Evolutionary conservation across 2,888 invertebrate genomes (phyloP), one percentile per base, ranked within the genome.

Genomic region (Nymphalis polychloros): DNA sequence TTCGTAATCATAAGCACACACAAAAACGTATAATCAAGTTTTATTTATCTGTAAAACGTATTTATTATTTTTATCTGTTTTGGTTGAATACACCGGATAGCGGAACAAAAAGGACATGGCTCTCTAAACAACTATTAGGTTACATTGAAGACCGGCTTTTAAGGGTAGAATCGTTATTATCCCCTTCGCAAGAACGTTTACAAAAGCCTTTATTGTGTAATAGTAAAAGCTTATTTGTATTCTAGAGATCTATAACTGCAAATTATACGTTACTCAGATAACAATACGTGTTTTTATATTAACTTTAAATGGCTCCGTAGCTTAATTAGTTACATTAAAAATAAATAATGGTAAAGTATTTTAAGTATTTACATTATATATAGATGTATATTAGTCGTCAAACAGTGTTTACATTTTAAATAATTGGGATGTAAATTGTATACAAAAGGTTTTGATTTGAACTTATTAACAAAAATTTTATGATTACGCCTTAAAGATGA

Each of bases 201-300:
- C 72, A 72, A 72, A 72, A 72, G 70, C 66, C 72, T 69, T 72
- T 71, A 69, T 71, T 73, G 75, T 71, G 71, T 72, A 73, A 73
- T 71, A 72, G 73, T 73, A 68, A 67, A 73, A 70, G 65, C 68
- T 72, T 72, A 72, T 68, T 72, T 70, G 68, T 66, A 68, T 41
- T 70, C 65, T 68, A 59, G 67, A 59, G 72, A 47, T 68, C 64
- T 70, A 57, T 57, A 19, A 57, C 41, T 41, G 57, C 19, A 35
- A 57, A 19, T 57, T 35, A 57, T 35, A 57, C 16, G 27, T 17
- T 23, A 17, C n/a, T 31, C 1, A 17, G 23, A 59, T 50, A 64
- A 49, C 23, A 20, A 50, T 52, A 19, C 1, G 8, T 31, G 49
- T 41, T 41, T 13, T 41, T 13, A 13, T 41, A 41, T 10, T 4